A percentile compares a stretch with the other conserved stretches of the same genome.
These are phyloP conservation scores for Amphiprion ocellaris DNA, from an alignment of 2,113 vertebrate species.

Conservation along the genomic window DNA sequence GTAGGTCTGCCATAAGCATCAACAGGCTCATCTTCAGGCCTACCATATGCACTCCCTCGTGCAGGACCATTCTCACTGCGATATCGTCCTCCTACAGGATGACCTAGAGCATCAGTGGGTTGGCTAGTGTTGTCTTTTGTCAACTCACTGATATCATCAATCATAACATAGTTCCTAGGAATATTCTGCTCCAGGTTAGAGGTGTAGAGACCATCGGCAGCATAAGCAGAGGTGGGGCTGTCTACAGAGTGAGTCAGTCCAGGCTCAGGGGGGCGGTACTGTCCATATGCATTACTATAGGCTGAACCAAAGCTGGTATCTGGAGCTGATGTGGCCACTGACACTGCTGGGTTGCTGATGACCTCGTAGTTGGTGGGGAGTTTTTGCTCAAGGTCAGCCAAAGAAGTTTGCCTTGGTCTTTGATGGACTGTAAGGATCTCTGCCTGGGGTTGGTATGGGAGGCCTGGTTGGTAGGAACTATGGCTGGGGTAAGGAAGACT, in stretches of 20 bases:
- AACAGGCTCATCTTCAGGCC: conserved; percentile 86
- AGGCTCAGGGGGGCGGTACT: conserved; percentile 86
- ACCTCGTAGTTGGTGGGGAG: conserved; percentile 97
- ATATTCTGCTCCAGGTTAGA: conserved; percentile 97
- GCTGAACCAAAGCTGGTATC: conserved; percentile 84
- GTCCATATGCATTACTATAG: conserved; percentile 89
- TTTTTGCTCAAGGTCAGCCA: conserved; percentile 97
- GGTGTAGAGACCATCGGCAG: conserved; percentile 92
- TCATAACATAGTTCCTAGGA: conserved; percentile 98
- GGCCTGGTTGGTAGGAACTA: conserved; percentile 80
- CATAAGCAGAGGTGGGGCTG: conserved; percentile 89
- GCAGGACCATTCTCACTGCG: conserved; percentile 84
- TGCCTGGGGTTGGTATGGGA: conserved; percentile 86
- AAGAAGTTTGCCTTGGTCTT: conserved; percentile 93
- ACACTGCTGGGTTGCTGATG: conserved; percentile 87
- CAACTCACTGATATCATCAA: conserved; percentile 97
- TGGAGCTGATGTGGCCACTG: conserved; percentile 87
- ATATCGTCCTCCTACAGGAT: conserved; percentile 83
- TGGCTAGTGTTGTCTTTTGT: conserved; percentile 91
- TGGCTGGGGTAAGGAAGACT: conserved; percentile 86
- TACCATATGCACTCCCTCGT: conserved; percentile 88
- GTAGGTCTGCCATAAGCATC: conserved; percentile 90
- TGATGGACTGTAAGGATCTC: conserved; percentile 89
- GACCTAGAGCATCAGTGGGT: conserved; percentile 82
- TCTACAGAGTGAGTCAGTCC: conserved; percentile 84